Percentiles rank a stretch among this genome's conserved stretches.
Conservation (phyloP, 2,888 invertebrate genomes). For the Caradrina kadenii region DNA sequence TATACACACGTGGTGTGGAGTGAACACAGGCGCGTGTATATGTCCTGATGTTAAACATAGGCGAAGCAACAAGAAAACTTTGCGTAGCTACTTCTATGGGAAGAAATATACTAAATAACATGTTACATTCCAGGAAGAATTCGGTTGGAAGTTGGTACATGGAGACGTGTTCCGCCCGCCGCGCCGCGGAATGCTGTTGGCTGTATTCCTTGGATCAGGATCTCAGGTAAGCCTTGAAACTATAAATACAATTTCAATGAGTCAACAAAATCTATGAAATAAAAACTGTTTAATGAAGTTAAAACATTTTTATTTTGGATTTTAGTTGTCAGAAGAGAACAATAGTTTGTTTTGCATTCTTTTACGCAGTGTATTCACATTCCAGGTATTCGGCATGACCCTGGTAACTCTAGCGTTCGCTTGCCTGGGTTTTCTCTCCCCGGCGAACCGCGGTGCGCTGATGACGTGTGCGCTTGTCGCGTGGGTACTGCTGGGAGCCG, state of each 20-base stretch:
- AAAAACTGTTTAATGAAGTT: too few relatives aligned
- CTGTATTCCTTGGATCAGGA: slow-evolving; percentile 99
- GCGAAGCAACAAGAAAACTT: too few relatives aligned
- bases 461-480: slow-evolving; percentile 99
- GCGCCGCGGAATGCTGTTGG: slow-evolving; percentile 98
- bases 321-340: too few relatives aligned
- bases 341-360: too few relatives aligned
- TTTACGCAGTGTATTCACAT: not conserved
- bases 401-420: slow-evolving; percentile 99
- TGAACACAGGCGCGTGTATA: too few relatives aligned
- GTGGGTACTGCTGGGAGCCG: slow-evolving; percentile 98
- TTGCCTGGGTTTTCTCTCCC: slow-evolving; percentile 99
- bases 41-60: too few relatives aligned
- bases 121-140: slow-evolving; percentile 94
- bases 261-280: not conserved
- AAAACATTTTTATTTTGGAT: too few relatives aligned
- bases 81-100: too few relatives aligned
- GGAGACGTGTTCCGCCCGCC: slow-evolving; percentile 99
- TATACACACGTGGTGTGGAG: not conserved
- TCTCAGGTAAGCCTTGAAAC: slow-evolving; percentile 92
- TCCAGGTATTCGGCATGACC: slow-evolving; percentile 96
- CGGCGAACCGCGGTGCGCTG: slow-evolving; percentile 99
- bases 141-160: slow-evolving; percentile 99
- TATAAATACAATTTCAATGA: not conserved
- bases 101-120: not conserved